Evolutionary conservation across 2,888 invertebrate genomes (phyloP).

Genomic region (Elaeidobius kamerunicus): DNA sequence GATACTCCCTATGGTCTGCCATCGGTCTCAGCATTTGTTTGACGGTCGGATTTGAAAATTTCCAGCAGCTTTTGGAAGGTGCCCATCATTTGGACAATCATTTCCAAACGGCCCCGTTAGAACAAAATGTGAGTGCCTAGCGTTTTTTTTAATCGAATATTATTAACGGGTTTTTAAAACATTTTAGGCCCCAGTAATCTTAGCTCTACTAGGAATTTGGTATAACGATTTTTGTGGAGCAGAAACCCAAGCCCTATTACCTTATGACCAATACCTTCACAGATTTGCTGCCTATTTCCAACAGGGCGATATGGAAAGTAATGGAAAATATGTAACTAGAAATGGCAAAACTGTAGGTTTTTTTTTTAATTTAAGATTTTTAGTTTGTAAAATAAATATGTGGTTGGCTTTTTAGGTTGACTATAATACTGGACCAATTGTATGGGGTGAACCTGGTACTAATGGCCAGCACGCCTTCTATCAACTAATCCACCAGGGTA

Average conservation of each 20-base stretch:
- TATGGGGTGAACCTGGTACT: conserved; percentile 99
- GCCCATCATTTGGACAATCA: conserved; percentile 94
- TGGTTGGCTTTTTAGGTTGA: conserved; percentile 43
- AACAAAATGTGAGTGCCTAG: conserved; percentile 74
- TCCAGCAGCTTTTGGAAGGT: conserved; percentile 85
- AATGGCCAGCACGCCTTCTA: conserved; percentile 99
- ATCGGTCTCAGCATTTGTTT: conserved; percentile 96
- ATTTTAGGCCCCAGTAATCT: conserved; percentile 82
- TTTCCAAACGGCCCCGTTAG: conserved; percentile 80
- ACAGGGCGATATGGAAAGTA: conserved; percentile 99
- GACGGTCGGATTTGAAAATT: conserved; percentile 92
- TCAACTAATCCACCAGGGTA: conserved; percentile 94
- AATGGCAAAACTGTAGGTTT: conserved; percentile 57
- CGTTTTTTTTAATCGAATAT: neutral
- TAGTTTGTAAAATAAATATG: neutral
- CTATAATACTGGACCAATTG: conserved; percentile 74
- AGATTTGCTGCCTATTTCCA: conserved; percentile 99
- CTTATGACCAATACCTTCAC: conserved; percentile 98
- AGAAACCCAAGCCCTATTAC: conserved; percentile 93
- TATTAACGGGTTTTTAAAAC: no score
- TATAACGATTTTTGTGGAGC: conserved; percentile 93
- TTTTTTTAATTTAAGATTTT: neutral
- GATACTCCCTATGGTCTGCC: conserved; percentile 97
- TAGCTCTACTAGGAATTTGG: conserved; percentile 91
- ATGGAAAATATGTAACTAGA: conserved; percentile 90